Base-by-base conservation (phyloP, 64 coral and sea anemone genomes). In the Porites australiensis region DNA sequence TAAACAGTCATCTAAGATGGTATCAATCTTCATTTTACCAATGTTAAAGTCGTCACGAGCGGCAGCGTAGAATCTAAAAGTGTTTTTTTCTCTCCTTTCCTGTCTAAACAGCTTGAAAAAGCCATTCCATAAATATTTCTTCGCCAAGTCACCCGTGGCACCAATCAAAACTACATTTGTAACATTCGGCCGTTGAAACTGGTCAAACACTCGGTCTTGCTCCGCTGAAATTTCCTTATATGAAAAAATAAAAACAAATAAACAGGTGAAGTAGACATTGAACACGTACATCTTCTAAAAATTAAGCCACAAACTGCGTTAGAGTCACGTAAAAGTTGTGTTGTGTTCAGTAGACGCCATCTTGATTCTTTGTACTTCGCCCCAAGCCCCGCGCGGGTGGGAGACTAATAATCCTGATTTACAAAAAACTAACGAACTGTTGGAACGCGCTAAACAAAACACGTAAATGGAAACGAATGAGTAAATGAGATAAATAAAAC, bases 81-180 rank as follows among this genome's bases (percentile, higher is more conserved):
- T 65, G 63, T 80, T 90, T 18, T 50, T 58, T 9, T 49, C 53
- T 8, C 51, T 78, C 64, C 15, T 89, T 50, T 92, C 72, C 58
- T 95, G 46, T 43, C 9, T 72, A 45, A 92, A 98, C 37, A 98
- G 74, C 11, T 64, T 49, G 58, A 92, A 95, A 10, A 98, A 80
- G 6, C 96, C 93, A 48, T 95, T 81, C 96, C 96, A 98, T 58
- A 98, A 58, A 88, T 98, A 98, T 63, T 88, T 95, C 23, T 77
- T 94, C 3, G 96, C 96, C 5, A 98, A 59, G 77, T 98, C 96
- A 0, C 96, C 96, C 3, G 93, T 95, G 3, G 93, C 96, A 43
- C 96, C 96, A 37, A 98, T 72, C 55, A 98, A 72, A 18, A 98
- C 63, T 43, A 98, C 64, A 58, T 95, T 94, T 6, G 54, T 94